phyloP scores from a whole-genome alignment of 2,888 invertebrate species.

The Volucella inflata region DNA sequence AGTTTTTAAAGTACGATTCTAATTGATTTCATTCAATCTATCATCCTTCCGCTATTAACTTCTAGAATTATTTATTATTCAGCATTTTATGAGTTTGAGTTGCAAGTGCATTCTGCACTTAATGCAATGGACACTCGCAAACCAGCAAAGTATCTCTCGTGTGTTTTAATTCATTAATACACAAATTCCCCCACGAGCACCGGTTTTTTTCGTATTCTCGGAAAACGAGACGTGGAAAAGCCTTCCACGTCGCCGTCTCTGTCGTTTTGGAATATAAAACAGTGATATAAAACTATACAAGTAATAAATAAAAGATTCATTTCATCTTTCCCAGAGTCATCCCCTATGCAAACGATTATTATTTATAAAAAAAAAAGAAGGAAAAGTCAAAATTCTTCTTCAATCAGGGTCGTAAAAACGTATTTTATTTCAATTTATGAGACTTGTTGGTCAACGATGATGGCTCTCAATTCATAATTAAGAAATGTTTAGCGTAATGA shows the following conservation, averaged over 20 bases:
- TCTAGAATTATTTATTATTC: no score
- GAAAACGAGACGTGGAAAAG: conserved; percentile 59
- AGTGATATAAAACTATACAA: conserved; percentile 45
- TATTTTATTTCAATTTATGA: conserved; percentile 32
- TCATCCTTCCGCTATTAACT: no score
- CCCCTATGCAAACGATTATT: conserved; percentile 39
- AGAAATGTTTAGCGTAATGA: conserved; percentile 28
- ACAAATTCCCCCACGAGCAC: no score
- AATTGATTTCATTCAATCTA: no score
- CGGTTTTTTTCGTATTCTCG: conserved; percentile 56
- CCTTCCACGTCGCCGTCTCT: conserved; percentile 18
- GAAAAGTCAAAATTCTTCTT: conserved; percentile 21
- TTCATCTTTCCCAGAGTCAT: conserved; percentile 6
- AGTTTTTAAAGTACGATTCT: no score
- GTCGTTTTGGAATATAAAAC: conserved; percentile 43
- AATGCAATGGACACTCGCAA: no score
- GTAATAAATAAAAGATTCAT: conserved; percentile 44
- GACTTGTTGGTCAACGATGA: conserved; percentile 35
- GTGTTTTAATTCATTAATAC: no score
- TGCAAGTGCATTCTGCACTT: no score
- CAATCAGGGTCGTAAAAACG: neutral
- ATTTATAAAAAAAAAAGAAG: conserved; percentile 30
- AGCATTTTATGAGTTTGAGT: no score
- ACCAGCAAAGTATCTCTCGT: no score
- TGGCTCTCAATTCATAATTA: conserved; percentile 47